Evolutionary conservation across 2,888 invertebrate genomes (phyloP), one percentile per base, ranked within the genome.

Genomic region (Acholoe squamosa): DNA sequence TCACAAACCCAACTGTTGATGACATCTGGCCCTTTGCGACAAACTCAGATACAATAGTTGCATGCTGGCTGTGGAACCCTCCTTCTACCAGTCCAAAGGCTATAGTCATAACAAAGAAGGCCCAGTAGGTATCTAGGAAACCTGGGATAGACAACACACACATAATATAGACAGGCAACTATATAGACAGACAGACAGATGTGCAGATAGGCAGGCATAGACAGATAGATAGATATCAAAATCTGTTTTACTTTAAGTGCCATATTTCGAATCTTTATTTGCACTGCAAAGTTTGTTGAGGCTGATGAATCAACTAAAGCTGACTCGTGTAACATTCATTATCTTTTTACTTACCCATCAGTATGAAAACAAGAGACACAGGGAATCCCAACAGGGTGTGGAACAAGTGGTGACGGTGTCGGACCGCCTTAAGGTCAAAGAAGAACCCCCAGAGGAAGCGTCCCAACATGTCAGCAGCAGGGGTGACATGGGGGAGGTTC

Each of bases 391-490:
- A 56, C 14, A 80, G 54, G 10, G 90, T 76, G 52, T 90, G 90
- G 90, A 90, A 90, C n/a, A 90, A 31, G 10, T 77, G 71, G 0
- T 77, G 86, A 31, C 88, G 56, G 76, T 86, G 51, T 7, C 67
- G 76, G 0, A 89, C 25, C 0, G 22, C 25, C 71, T 92, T 93
- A 25, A 94, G 90, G 90, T 94, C 94, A 34, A 94, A 92, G 43
- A 94, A 51, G 76, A 94, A 92, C 10, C 94, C 94, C 43, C 93
- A 93, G 19, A 92, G 52, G 34, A 99, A 97, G 96, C 99, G 97
- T 84, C 98, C 98, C 84, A 98, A 95, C 0, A 98, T 99, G 95
- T 99, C 99, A 0, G 98, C n/a, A n/a, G n/a, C n/a, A n/a, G n/a
- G n/a, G n/a, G n/a, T n/a, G n/a, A n/a, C n/a, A n/a, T n/a, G n/a